Evolutionary conservation across 2,797 vertebrate species (phyloP).

Genomic region (Halcyon badia): DNA sequence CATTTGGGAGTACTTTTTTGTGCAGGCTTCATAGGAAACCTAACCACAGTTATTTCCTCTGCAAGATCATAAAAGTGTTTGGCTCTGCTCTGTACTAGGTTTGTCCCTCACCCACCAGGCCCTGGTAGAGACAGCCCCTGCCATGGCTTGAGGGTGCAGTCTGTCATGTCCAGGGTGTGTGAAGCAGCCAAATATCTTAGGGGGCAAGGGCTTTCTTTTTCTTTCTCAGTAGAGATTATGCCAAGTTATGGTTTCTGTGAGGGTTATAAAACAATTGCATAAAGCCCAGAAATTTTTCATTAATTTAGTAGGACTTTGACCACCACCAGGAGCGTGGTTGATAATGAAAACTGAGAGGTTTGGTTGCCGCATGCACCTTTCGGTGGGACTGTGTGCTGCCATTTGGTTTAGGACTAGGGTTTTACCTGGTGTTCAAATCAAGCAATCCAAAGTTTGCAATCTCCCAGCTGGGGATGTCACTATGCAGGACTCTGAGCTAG

Average conservation of each 20-base stretch:
- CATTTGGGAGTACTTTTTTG: not conserved
- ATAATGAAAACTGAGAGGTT: not conserved
- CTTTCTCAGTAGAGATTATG: not conserved
- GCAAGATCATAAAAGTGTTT: not conserved
- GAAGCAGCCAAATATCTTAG: fast-evolving
- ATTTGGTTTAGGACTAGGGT: not conserved
- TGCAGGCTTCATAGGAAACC: fast-evolving
- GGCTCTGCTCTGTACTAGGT: not conserved
- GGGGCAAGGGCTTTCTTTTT: not conserved
- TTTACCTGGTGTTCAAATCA: not conserved
- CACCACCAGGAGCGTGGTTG: not conserved
- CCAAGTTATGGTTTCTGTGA: not conserved
- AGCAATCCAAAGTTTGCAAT: not conserved
- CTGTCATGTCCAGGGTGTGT: not conserved
- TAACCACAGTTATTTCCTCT: not conserved
- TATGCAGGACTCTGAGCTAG: not conserved
- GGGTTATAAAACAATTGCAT: fast-evolving
- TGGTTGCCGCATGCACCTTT: not conserved
- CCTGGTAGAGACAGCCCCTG: not conserved
- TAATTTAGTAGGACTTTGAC: not conserved
- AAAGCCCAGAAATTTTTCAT: not conserved
- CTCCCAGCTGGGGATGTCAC: not conserved
- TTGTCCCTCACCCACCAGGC: not conserved
- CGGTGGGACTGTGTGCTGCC: not conserved
- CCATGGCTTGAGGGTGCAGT: not conserved